Percentiles rank a stretch among this genome's conserved stretches.
Conservation (phyloP, 2,113 vertebrate species). For the Phoxinus phoxinus region DNA sequence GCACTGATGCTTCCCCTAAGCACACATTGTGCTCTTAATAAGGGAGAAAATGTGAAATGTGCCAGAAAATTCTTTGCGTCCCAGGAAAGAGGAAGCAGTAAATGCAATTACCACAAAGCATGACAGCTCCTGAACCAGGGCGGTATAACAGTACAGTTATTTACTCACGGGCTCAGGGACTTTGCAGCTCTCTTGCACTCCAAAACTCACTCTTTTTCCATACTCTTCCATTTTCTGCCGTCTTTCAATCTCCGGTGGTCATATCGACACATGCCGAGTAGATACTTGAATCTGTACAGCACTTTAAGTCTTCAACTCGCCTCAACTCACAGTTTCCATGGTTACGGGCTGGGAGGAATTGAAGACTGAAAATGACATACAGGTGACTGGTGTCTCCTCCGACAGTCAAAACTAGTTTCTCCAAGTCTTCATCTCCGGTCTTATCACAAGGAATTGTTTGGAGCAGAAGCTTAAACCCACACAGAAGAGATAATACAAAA, state of each 20-base stretch:
- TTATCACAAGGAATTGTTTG: constrained; percentile 26
- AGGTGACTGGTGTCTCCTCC: constrained; percentile 66
- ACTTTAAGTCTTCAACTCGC: constrained; percentile 71
- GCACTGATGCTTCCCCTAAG: background rate
- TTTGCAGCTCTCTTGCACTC: constrained; percentile 4
- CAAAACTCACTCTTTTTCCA: background rate
- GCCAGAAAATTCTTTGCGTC: background rate
- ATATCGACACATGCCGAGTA: constrained; percentile 21
- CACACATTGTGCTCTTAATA: constrained; percentile 18
- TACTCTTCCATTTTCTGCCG: background rate
- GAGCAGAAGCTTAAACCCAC: constrained; percentile 16
- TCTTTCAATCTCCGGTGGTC: constrained; percentile 35
- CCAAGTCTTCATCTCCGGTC: constrained; percentile 4
- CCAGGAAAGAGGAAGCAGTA: constrained; percentile 22
- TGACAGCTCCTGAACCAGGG: constrained; percentile 3
- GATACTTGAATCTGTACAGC: constrained; percentile 80
- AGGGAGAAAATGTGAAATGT: constrained; percentile 7
- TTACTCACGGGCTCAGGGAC: constrained; percentile 33
- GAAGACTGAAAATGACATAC: constrained; percentile 88
- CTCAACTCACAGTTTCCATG: constrained; percentile 85
- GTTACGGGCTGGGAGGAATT: constrained; percentile 85
- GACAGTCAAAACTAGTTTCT: constrained; percentile 7
- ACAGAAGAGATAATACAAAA: constrained; percentile 13
- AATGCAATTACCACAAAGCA: constrained; percentile 29
- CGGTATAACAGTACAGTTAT: constrained; percentile 8